Conservation (phyloP, 2,113 vertebrate genomes). For the Bathybates hornii region DNA sequence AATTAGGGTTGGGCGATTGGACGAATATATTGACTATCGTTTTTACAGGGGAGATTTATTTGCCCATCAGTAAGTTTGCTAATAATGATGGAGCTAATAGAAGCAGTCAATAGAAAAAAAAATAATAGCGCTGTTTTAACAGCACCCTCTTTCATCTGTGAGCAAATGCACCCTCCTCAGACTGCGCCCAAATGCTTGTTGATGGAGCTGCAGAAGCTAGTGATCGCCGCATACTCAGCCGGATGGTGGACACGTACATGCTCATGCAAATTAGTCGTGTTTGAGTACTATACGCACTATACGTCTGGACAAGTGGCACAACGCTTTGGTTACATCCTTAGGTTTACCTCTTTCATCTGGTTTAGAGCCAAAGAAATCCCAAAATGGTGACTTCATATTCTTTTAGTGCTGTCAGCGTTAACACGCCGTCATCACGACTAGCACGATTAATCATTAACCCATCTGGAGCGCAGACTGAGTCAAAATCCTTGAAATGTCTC, state of each 20-base stretch:
- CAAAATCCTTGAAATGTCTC: no score
- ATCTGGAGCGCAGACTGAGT: no score
- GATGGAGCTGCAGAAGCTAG: background rate
- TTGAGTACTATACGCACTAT: no score
- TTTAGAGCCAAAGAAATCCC: no score
- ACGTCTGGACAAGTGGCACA: no score
- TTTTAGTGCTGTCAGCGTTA: no score
- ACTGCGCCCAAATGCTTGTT: background rate
- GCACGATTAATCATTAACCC: no score
- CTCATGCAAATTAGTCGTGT: no score
- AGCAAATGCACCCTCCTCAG: background rate
- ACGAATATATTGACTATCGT: background rate
- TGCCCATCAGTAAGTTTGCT: background rate
- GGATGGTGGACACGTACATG: background rate
- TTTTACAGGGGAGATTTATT: background rate
- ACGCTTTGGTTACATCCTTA: no score
- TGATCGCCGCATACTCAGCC: accelerated
- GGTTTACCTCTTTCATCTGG: no score
- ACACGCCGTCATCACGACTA: no score
- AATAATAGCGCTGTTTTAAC: background rate
- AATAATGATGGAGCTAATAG: background rate
- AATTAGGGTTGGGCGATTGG: background rate
- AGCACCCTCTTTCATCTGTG: background rate
- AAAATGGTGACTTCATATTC: no score
- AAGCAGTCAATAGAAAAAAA: background rate